Evolutionary conservation across 2,888 invertebrate genomes (phyloP).

Genomic region (Calameuta filiformis): DNA sequence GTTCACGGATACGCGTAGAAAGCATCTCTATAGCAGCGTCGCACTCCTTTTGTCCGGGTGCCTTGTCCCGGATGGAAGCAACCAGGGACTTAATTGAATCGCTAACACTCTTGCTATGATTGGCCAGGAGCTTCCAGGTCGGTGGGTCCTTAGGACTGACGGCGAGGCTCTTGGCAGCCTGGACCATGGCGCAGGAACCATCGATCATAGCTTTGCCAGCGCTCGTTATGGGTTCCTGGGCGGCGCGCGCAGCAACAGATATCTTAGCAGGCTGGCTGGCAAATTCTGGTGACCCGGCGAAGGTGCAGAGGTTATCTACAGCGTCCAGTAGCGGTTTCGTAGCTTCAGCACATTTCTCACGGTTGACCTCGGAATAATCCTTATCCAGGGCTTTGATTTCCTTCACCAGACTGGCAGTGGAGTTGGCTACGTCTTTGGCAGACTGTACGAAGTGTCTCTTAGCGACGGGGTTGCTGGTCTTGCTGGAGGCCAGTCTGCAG

Average conservation of each 20-base stretch:
- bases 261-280: slow-evolving; percentile 92
- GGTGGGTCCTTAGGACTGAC: slow-evolving; percentile 90
- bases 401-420: slow-evolving; percentile 93
- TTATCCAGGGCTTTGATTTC: slow-evolving; percentile 92
- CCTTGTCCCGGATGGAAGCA: slow-evolving; percentile 92
- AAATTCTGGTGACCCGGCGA: slow-evolving; percentile 95
- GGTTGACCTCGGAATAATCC: slow-evolving; percentile 83
- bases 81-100: slow-evolving; percentile 96
- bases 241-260: slow-evolving; percentile 82
- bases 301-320: slow-evolving; percentile 91
- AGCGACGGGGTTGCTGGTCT: slow-evolving; percentile 89
- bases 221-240: slow-evolving; percentile 88
- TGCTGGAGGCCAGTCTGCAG: slow-evolving; percentile 91
- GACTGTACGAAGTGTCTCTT: slow-evolving; percentile 97
- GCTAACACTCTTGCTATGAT: slow-evolving; percentile 94
- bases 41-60: slow-evolving; percentile 96
- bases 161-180: slow-evolving; percentile 89
- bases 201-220: slow-evolving; percentile 84
- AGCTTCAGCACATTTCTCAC: slow-evolving; percentile 78
- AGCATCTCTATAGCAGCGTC: slow-evolving; percentile 84
- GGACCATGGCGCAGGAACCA: slow-evolving; percentile 90
- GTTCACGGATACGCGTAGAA: slow-evolving; percentile 78
- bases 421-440: slow-evolving; percentile 97
- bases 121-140: slow-evolving; percentile 94
- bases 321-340: slow-evolving; percentile 90